Base-by-base conservation (phyloP, 1,140 invertebrate species). In the Dendrolimus punctatus region DNA sequence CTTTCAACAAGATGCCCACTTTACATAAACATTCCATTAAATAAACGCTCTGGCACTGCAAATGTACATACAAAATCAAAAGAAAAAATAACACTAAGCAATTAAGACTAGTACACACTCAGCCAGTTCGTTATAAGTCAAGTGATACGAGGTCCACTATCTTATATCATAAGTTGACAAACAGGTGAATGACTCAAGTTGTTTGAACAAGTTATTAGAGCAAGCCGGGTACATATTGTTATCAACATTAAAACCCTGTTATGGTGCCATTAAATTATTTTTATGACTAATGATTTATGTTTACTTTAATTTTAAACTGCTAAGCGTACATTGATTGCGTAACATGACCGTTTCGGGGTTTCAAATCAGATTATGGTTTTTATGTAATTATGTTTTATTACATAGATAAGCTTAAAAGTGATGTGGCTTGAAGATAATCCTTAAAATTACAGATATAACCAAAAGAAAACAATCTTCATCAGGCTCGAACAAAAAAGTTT, bases 151-250 rank as follows among this genome's bases (percentile, higher is more conserved):
- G 71, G 69, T 64, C 51, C 8, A 53, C 44, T 62, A 72, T 70
- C 65, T 71, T 55, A 58, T 74, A 74, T 72, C 64, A 63, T 63
- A 71, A 70, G 60, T 60, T 65, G 64, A 62, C 67, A 69, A 46
- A 54, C 72, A 72, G 71, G 73, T 74, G 67, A 76, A 67, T 64
- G 73, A 68, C 64, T 73, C 61, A 57, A 63, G 44, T 46, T 60
- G 63, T 70, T 70, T 67, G 62, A 52, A 60, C 57, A 54, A 60
- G 8, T 62, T 57, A 57, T 62, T 66, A 62, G 55, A 50, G 6
- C 49, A 47, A 46, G 37, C 39, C 55, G 37, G 46, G 49, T 58
- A 57, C 49, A 53, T 49, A 54, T 51, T 53, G 53, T 58, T 71
- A 76, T 68, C 69, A 58, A 23, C 62, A 70, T 71, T 68, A 64